A percentile compares a stretch with the other conserved stretches of the same genome.
phyloP scores from a whole-genome alignment of 2,888 invertebrate species.

The Cerastis leucographa region DNA sequence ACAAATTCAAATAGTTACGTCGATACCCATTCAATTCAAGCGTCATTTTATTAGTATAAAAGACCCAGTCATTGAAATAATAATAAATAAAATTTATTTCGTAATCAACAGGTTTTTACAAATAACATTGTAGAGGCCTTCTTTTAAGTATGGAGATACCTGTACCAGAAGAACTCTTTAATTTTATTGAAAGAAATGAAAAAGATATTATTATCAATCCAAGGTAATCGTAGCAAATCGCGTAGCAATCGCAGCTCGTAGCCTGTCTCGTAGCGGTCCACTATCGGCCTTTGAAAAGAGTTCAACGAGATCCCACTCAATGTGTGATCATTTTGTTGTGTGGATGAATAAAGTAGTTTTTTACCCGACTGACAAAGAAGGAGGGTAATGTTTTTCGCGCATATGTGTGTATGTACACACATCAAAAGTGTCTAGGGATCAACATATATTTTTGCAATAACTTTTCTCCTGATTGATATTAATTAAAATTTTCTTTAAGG shows the following conservation, averaged over 20 bases:
- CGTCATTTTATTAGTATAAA: background rate
- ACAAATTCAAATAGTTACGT: background rate
- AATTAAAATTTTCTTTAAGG: too few species aligned
- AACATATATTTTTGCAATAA: too few species aligned
- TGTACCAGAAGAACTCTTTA: too few species aligned
- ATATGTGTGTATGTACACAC: too few species aligned
- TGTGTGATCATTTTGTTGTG: background rate
- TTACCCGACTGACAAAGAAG: background rate
- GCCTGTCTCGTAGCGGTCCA: conserved; percentile 5
- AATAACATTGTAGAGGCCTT: too few species aligned
- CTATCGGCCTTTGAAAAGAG: conserved; percentile 43
- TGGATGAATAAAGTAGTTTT: background rate
- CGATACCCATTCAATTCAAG: background rate
- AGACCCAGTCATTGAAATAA: too few species aligned
- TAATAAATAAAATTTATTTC: too few species aligned
- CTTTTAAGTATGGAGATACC: too few species aligned
- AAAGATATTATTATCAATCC: too few species aligned
- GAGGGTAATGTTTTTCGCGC: background rate
- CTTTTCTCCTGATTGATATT: too few species aligned
- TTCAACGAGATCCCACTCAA: conserved; percentile 43
- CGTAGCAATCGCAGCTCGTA: conserved; percentile 18
- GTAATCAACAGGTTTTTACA: too few species aligned
- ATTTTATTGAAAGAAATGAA: background rate
- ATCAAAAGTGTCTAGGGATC: too few species aligned
- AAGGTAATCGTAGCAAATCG: background rate